Conservation (phyloP, 2,888 invertebrate genomes). For the Ryuthela nishihirai region DNA sequence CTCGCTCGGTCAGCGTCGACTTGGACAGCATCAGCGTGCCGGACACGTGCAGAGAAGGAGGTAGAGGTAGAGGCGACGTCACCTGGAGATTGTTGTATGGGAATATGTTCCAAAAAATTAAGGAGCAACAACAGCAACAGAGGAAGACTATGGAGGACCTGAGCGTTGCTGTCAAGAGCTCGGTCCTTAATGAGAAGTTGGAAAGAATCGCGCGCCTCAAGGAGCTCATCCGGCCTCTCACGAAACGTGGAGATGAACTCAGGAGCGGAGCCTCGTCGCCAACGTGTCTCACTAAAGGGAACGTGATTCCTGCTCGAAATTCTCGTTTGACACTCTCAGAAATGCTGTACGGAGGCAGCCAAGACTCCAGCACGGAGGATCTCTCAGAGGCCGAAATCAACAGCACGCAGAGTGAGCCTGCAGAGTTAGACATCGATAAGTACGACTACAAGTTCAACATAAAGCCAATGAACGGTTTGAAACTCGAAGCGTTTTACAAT, state of each 20-base stretch:
- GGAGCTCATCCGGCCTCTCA: slow-evolving; percentile 73
- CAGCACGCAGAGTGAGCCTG: slow-evolving; percentile 37
- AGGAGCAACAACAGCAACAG: slow-evolving; percentile 25
- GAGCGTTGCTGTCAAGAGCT: slow-evolving; percentile 1
- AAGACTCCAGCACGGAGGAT: slow-evolving; percentile 46
- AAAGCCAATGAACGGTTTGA: slow-evolving; percentile 39
- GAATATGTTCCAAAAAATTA: slow-evolving; percentile 32
- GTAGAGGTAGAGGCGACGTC: slow-evolving; percentile 15
- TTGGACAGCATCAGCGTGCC: slow-evolving; percentile 27
- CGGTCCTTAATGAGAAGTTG: slow-evolving; percentile 53
- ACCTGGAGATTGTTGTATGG: slow-evolving; percentile 33
- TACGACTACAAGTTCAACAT: slow-evolving; percentile 35
- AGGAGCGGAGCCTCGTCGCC: slow-evolving; percentile 44
- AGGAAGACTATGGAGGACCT: slow-evolving; percentile 16
- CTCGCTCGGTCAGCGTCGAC: slow-evolving; percentile 37
- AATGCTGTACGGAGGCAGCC: slow-evolving; percentile 54
- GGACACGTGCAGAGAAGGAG: slow-evolving; percentile 20
- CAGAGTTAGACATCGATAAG: slow-evolving; percentile 35
- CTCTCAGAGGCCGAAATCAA: slow-evolving; percentile 29
- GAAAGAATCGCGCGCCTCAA: slow-evolving; percentile 76
- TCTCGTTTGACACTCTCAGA: slow-evolving; percentile 44
- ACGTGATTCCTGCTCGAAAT: slow-evolving; percentile 10
- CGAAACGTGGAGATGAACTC: slow-evolving; percentile 54
- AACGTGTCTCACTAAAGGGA: slow-evolving; percentile 5
- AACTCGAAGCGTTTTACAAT: slow-evolving; percentile 37